Evolutionary conservation across 2,113 vertebrate genomes (phyloP), one percentile per base, ranked within the genome.

Genomic region (Caloenas nicobarica): DNA sequence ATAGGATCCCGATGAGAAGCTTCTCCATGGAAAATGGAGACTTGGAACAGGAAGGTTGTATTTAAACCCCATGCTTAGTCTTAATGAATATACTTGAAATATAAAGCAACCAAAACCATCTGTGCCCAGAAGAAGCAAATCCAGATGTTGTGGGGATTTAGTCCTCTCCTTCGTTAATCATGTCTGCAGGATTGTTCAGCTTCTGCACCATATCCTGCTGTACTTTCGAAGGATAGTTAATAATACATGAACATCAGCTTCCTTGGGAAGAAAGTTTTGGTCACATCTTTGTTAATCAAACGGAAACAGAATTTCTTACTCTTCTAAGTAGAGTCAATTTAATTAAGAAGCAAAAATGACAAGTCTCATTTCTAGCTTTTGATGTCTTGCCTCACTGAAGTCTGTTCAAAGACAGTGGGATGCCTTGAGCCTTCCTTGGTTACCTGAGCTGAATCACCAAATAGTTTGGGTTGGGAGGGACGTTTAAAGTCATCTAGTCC

Each of bases 121-220:
- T 95, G 96, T 92, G 65, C 26, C 69, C 80, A 92, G 86, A 84
- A 92, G 86, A 95, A 93, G 89, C 80, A 95, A 95, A 96, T 86
- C 92, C 96, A 95, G 95, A 96, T 96, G 96, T 93, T 0, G 2
- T 44, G 61, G 29, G 77, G 83, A 86, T 95, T 95, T 81, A 87
- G 84, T 69, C 48, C 48, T 91, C 65, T 92, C 34, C 77, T 93
- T 89, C 14, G 5, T 93, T 95, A 94, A 92, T 92, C 51, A 28
- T 81, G 72, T 90, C 88, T 96, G 80, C 88, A 71, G 72, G 80
- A 92, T 71, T 68, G 33, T 68, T 89, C 69, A 46, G 77, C 65
- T 93, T 74, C 80, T 92, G 83, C 83, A 86, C 83, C 72, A 73
- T 50, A 19, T 3, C 48, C 88, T 89, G 51, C 88, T 90, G 51